Conservation (phyloP, 2,888 invertebrate species). For the Quadriops clusia region DNA sequence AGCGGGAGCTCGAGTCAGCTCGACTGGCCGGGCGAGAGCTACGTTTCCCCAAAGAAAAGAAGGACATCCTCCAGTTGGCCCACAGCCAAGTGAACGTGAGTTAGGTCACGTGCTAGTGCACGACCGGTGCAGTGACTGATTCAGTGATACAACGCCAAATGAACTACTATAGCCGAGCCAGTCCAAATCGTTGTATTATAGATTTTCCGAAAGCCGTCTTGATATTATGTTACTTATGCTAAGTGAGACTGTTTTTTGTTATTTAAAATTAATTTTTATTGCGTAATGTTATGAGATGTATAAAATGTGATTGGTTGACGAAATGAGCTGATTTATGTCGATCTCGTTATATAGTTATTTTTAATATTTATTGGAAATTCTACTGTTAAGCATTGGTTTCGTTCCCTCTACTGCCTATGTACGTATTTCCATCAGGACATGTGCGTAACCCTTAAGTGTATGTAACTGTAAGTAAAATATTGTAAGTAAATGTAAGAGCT, state of each 20-base stretch:
- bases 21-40: constrained; percentile 81
- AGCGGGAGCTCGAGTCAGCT: constrained; percentile 75
- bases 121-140: constrained; percentile 14
- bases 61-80: constrained; percentile 84
- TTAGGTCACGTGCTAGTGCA: constrained; percentile 25
- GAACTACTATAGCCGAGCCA: constrained; percentile 4
- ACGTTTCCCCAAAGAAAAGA: constrained; percentile 89
- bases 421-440: too few species aligned
- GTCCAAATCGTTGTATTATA: constrained; percentile 4
- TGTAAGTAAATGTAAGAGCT: too few species aligned
- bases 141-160: constrained; percentile 21
- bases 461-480: too few species aligned
- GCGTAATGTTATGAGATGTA: constrained; percentile 11
- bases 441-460: too few species aligned
- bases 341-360: too few species aligned
- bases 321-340: too few species aligned
- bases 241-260: constrained; percentile 21
- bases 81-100: constrained; percentile 61
- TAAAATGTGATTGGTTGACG: constrained; percentile 16
- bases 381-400: too few species aligned
- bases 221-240: constrained; percentile 12
- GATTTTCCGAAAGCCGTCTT: not conserved
- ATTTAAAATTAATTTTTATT: constrained; percentile 19
- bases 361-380: too few species aligned
- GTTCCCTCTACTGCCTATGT: too few species aligned